A percentile compares a stretch with the other conserved stretches of the same genome.
Evolutionary conservation across 2,797 vertebrate genomes (phyloP).

Genomic region (Acipenser transmontanus): DNA sequence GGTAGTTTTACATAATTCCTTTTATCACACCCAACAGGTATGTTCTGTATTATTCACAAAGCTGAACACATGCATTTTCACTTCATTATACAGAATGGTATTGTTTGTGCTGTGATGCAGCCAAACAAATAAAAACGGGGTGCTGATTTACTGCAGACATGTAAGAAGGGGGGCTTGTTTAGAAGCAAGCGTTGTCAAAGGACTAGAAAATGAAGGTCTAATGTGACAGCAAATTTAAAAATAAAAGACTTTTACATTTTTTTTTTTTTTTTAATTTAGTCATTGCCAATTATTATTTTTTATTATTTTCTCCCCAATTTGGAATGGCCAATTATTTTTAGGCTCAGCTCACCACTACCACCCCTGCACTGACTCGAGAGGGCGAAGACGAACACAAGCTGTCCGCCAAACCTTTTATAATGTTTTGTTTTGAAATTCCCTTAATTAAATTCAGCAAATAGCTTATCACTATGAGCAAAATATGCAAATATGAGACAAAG

Average conservation of each 20-base stretch:
- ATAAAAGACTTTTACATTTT: slow-evolving; percentile 16
- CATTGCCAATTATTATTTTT: too few species aligned
- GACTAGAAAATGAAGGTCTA: slow-evolving; percentile 16
- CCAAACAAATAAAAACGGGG: slow-evolving; percentile 17
- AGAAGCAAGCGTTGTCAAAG: slow-evolving; percentile 11
- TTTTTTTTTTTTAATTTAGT: too few species aligned
- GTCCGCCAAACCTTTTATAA: slow-evolving; percentile 8
- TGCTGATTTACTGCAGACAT: slow-evolving; percentile 10
- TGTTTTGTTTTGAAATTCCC: slow-evolving; percentile 17
- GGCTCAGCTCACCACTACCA: too few species aligned
- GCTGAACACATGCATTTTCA: slow-evolving; percentile 24
- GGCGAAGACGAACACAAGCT: too few species aligned
- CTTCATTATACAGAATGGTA: slow-evolving; percentile 17
- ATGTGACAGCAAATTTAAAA: slow-evolving; percentile 2
- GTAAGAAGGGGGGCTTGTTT: slow-evolving; percentile 14
- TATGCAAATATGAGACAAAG: neutral
- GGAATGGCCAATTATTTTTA: too few species aligned
- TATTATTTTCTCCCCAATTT: too few species aligned
- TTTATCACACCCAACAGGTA: slow-evolving; percentile 27
- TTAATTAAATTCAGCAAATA: slow-evolving; percentile 23
- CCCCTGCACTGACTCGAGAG: too few species aligned
- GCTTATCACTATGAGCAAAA: slow-evolving; percentile 21
- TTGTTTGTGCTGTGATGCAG: slow-evolving; percentile 19
- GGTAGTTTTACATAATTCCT: slow-evolving; percentile 18
- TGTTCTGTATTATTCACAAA: slow-evolving; percentile 23